These are phyloP conservation scores for Pagrus major DNA, from an alignment of 2,113 vertebrate genomes.

Conservation along the genomic window DNA sequence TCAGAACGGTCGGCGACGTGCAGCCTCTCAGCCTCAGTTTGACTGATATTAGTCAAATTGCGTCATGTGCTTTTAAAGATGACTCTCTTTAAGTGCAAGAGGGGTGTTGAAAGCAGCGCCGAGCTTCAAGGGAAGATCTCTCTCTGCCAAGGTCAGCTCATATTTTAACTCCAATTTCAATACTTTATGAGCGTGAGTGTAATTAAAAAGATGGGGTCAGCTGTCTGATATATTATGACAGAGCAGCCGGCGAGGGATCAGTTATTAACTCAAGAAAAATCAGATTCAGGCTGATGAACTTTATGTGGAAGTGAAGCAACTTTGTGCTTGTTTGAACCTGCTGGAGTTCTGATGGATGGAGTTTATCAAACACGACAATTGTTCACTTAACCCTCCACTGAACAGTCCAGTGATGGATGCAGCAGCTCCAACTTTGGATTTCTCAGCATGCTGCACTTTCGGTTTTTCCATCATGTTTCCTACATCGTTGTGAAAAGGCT, in stretches of 20 bases:
- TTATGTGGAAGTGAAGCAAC: neutral
- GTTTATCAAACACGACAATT: neutral
- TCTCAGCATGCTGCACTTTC: too few relatives aligned
- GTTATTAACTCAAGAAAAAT: slow-evolving; percentile 9
- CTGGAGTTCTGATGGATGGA: neutral
- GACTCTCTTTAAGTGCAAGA: slow-evolving; percentile 69
- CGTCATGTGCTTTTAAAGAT: slow-evolving; percentile 73
- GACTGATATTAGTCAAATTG: slow-evolving; percentile 70
- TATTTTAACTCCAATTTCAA: slow-evolving; percentile 61
- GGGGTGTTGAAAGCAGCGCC: slow-evolving; percentile 21
- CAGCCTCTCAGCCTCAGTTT: slow-evolving; percentile 46
- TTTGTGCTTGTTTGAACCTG: neutral
- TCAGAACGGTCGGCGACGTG: neutral
- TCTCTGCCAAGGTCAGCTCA: slow-evolving; percentile 63
- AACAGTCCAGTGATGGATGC: neutral
- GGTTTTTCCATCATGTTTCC: too few relatives aligned
- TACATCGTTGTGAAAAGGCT: too few relatives aligned
- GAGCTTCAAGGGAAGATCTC: slow-evolving; percentile 63
- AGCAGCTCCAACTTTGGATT: too few relatives aligned
- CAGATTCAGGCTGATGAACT: slow-evolving; percentile 1
- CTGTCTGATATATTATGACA: slow-evolving; percentile 39
- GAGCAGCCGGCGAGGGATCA: slow-evolving; percentile 23
- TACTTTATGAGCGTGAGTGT: slow-evolving; percentile 56
- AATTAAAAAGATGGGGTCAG: slow-evolving; percentile 53
- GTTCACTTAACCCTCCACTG: neutral